Conservation (phyloP, 1,140 invertebrate species). For the Lordiphosa clarofinis region DNA sequence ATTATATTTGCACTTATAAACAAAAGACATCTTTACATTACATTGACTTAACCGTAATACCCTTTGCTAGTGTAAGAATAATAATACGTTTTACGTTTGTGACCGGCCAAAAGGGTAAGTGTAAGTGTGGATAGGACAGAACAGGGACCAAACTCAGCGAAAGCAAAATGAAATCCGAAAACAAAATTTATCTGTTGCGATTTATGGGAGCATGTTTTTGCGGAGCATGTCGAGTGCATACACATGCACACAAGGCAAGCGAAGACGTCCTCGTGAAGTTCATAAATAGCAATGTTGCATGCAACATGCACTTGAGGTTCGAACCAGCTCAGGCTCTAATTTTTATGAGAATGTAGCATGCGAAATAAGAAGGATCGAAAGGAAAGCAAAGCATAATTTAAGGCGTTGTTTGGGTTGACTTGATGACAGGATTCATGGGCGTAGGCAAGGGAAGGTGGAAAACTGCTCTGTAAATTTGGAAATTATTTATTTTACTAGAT, state of each 20-base stretch:
- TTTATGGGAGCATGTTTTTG: constrained; percentile 57
- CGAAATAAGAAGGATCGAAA: constrained; percentile 8
- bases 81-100: constrained; percentile 55
- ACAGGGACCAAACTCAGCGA: constrained; percentile 21
- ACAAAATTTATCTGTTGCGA: constrained; percentile 72
- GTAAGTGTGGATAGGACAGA: constrained; percentile 7
- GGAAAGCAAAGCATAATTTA: constrained; percentile 46
- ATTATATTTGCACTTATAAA: too few species aligned
- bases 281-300: constrained; percentile 75
- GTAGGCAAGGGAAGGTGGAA: constrained; percentile 4
- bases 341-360: constrained; percentile 73
- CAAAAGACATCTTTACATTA: too few species aligned
- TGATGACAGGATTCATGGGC: constrained; percentile 17
- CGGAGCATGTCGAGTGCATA: constrained; percentile 39
- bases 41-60: not conserved
- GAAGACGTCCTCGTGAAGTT: constrained; percentile 55
- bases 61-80: constrained; percentile 15
- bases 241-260: constrained; percentile 5
- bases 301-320: constrained; percentile 57
- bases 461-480: too few species aligned
- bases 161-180: constrained; percentile 60
- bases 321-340: constrained; percentile 49
- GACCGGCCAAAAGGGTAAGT: constrained; percentile 34
- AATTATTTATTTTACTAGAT: too few species aligned
- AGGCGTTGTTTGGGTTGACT: constrained; percentile 51